A percentile compares a stretch with the other conserved stretches of the same genome.
phyloP scores from a whole-genome alignment of 2,113 vertebrate genomes.

The Piprites chloris region DNA sequence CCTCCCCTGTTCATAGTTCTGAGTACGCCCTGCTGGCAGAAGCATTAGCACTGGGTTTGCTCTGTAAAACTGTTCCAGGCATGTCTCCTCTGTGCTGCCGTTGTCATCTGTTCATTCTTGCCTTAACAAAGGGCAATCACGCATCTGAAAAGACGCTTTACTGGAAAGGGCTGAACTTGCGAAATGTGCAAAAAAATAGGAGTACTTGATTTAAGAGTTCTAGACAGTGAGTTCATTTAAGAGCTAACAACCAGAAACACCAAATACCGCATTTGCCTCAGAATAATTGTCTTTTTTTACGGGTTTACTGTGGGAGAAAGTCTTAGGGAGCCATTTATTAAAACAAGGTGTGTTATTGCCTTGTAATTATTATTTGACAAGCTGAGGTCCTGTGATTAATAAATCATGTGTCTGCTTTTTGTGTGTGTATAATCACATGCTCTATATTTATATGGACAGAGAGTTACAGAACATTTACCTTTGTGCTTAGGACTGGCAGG shows the following conservation, averaged over 20 bases:
- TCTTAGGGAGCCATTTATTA: not conserved
- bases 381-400: conserved; percentile 35
- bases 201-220: not conserved
- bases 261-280: not conserved
- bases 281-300: not conserved
- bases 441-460: conserved; percentile 30
- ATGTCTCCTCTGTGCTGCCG: not conserved
- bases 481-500: conserved; percentile 17
- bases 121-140: conserved; percentile 17
- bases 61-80: not conserved
- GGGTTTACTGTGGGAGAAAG: conserved; percentile 27
- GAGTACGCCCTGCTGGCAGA: not conserved
- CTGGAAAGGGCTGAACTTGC: conserved; percentile 33
- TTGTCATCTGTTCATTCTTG: conserved; percentile 59
- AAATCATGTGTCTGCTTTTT: conserved; percentile 35
- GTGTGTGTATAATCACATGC: conserved; percentile 33
- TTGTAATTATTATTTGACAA: conserved; percentile 55
- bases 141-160: not conserved
- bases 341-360: conserved; percentile 45
- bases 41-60: not conserved
- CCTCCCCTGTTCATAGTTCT: not conserved
- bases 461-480: conserved; percentile 36
- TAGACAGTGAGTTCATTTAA: conserved; percentile 20
- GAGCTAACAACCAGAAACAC: not conserved
- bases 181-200: conserved; percentile 21